These are phyloP conservation scores for Coelopa pilipes DNA, from an alignment of 2,888 invertebrate species.

Conservation along the genomic window DNA sequence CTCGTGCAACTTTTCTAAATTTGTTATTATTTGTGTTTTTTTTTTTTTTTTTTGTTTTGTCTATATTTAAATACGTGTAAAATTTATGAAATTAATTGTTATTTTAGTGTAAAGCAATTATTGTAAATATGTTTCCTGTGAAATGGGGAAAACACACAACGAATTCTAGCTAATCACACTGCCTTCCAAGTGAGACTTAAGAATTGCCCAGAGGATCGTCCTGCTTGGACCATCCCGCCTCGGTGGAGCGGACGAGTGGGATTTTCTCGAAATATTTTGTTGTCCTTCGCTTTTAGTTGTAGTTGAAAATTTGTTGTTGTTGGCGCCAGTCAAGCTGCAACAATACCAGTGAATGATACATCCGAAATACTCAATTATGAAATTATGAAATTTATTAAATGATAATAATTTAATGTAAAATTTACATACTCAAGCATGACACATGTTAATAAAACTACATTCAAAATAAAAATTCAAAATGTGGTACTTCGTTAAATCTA, in stretches of 20 bases:
- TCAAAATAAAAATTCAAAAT: no score
- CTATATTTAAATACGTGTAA: not conserved
- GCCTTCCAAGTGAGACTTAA: constrained; percentile 52
- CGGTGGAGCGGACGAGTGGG: no score
- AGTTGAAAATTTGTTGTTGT: constrained; percentile 20
- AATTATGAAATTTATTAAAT: constrained; percentile 5
- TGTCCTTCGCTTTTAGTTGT: constrained; percentile 24
- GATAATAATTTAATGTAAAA: constrained; percentile 1
- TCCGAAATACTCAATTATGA: constrained; percentile 56
- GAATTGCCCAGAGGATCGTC: constrained; percentile 11
- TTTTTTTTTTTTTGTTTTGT: not conserved
- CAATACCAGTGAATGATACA: constrained; percentile 61
- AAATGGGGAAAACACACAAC: constrained; percentile 49
- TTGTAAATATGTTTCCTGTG: constrained; percentile 41
- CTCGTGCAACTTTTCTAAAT: not conserved
- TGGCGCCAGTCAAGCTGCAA: constrained; percentile 35
- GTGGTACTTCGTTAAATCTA: no score
- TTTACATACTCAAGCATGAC: no score
- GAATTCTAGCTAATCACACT: constrained; percentile 65
- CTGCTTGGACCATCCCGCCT: no score
- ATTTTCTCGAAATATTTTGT: not conserved
- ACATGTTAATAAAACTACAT: no score
- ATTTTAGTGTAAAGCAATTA: constrained; percentile 13
- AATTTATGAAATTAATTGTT: not conserved
- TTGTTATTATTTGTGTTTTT: not conserved